These are phyloP conservation scores for Plecotus auritus DNA, from an alignment of 2,113 vertebrate genomes.

Conservation along the genomic window DNA sequence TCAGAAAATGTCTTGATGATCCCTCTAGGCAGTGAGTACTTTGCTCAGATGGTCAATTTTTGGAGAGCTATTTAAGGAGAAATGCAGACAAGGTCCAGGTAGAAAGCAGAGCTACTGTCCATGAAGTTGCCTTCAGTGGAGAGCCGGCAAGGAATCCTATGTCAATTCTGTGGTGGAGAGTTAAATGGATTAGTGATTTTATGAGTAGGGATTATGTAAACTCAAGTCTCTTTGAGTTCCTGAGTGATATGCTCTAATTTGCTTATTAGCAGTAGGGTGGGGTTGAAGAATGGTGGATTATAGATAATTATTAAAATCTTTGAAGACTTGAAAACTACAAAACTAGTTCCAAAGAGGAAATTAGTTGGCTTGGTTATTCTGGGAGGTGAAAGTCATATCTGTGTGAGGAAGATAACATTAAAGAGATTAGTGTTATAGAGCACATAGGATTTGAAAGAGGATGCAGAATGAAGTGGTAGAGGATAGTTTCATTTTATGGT, in stretches of 20 bases:
- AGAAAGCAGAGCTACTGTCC: background rate
- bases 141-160: background rate
- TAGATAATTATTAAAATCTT: background rate
- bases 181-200: background rate
- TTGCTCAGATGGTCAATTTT: background rate
- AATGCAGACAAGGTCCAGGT: background rate
- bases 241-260: background rate
- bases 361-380: background rate
- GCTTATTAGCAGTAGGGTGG: background rate
- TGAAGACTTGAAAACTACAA: background rate
- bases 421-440: background rate
- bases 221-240: background rate
- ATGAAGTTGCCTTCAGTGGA: background rate
- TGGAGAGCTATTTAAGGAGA: background rate
- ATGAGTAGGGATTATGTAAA: background rate
- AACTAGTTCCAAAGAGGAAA: background rate
- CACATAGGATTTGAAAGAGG: background rate
- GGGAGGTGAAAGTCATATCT: background rate
- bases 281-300: background rate
- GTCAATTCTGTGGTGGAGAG: background rate
- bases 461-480: background rate
- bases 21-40: background rate
- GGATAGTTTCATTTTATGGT: background rate
- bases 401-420: background rate
- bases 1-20: background rate